These are phyloP conservation scores for Chromoteleia sp. DNA, from an alignment of 2,888 invertebrate species.

Conservation along the genomic window DNA sequence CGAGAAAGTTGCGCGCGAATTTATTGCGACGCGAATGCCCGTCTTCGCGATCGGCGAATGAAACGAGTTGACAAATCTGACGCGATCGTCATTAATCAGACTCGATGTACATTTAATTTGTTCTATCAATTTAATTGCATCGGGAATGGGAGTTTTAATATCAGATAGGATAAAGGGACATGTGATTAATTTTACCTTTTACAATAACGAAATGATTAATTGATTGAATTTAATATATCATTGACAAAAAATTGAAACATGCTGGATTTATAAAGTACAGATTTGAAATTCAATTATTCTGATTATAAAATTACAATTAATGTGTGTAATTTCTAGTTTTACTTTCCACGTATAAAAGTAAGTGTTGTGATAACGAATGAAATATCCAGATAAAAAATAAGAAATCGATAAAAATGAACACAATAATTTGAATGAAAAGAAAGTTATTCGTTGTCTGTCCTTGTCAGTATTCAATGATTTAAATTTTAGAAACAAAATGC, in stretches of 20 bases:
- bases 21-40: conserved; percentile 42
- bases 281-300: no score
- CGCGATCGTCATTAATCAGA: conserved; percentile 49
- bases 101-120: conserved; percentile 40
- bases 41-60: conserved; percentile 45
- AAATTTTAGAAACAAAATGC: conserved; percentile 1
- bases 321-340: no score
- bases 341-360: no score
- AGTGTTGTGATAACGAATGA: no score
- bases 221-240: not conserved
- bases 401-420: no score
- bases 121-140: conserved; percentile 48
- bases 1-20: conserved; percentile 64
- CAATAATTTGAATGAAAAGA: no score
- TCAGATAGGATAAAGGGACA: not conserved
- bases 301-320: no score
- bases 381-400: no score
- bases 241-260: no score
- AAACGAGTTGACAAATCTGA: conserved; percentile 53
- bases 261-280: no score
- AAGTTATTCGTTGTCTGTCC: no score
- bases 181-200: conserved; percentile 11
- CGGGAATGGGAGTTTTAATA: conserved; percentile 4
- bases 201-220: not conserved
- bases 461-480: not conserved